A percentile compares a stretch with the other conserved stretches of the same genome.
Conservation (phyloP, 2,888 invertebrate genomes). For the Geotrupes spiniger region DNA sequence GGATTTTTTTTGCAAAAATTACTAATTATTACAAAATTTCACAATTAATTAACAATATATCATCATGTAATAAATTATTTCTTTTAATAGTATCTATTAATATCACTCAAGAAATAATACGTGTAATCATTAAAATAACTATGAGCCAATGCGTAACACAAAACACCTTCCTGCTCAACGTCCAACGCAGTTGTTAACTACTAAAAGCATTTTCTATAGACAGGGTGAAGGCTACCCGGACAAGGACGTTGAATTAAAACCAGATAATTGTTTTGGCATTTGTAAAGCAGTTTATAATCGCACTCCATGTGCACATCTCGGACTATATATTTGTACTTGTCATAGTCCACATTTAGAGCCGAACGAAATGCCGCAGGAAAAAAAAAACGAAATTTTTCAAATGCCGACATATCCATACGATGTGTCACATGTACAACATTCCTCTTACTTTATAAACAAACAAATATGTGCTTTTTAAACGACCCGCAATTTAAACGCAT, state of each 20-base stretch:
- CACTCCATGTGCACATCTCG: slow-evolving; percentile 1
- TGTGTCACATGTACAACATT: background rate
- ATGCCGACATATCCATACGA: background rate
- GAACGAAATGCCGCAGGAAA: background rate
- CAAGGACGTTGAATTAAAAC: slow-evolving; percentile 25
- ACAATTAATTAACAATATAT: too few species aligned
- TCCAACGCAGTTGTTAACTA: slow-evolving; percentile 18
- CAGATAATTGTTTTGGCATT: slow-evolving; percentile 26
- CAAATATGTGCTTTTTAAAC: too few species aligned
- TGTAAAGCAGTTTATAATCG: slow-evolving; percentile 11
- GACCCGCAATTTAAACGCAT: too few species aligned
- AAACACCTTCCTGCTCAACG: too few species aligned
- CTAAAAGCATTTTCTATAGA: slow-evolving; percentile 25
- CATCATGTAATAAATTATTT: too few species aligned
- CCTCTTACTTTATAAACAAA: too few species aligned
- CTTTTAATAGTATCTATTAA: too few species aligned
- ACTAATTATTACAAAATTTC: too few species aligned
- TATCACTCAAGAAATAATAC: too few species aligned
- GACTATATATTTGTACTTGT: slow-evolving; percentile 5
- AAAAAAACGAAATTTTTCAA: slow-evolving; percentile 1
- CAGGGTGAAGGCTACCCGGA: slow-evolving; percentile 29
- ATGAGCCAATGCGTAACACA: too few species aligned
- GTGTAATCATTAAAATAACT: too few species aligned
- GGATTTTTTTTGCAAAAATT: too few species aligned
- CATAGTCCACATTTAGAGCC: slow-evolving; percentile 3